phyloP scores from a whole-genome alignment of 2,113 vertebrate species.

The Talpa occidentalis region DNA sequence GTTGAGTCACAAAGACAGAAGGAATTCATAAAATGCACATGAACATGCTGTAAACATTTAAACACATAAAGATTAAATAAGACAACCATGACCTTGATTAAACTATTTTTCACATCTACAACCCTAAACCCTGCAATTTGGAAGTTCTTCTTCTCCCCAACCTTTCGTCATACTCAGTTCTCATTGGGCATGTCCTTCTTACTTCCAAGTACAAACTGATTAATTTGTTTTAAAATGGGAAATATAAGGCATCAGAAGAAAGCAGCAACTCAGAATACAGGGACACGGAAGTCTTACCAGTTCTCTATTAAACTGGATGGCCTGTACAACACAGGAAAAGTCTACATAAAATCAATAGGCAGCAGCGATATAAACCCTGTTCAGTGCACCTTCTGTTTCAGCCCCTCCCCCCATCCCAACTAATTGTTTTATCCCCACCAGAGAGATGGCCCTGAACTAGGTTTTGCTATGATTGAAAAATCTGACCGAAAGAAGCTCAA shows the following conservation, averaged over 20 bases:
- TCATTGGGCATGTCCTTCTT: not conserved
- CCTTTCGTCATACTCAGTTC: not conserved
- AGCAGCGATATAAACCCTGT: not conserved
- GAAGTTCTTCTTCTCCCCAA: not conserved
- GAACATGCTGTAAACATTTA: conserved; percentile 87
- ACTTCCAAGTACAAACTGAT: rapidly evolving
- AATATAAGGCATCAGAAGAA: conserved; percentile 28
- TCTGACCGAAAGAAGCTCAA: conserved; percentile 6
- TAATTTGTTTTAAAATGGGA: not conserved
- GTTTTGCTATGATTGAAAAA: not conserved
- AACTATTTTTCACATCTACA: conserved; percentile 61
- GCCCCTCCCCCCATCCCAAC: not conserved
- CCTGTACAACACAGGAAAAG: not conserved
- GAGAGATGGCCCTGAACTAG: not conserved
- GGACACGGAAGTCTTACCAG: not conserved
- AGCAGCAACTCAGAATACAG: not conserved
- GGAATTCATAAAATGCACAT: conserved; percentile 88
- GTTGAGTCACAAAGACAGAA: conserved; percentile 84
- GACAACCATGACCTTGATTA: conserved; percentile 84
- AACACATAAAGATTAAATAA: conserved; percentile 84
- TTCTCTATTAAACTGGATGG: not conserved
- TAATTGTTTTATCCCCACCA: not conserved
- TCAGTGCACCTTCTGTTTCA: not conserved
- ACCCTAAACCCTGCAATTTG: not conserved
- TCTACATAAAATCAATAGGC: not conserved